Conservation (phyloP, 1,140 invertebrate species). For the Hypothenemus hampei region DNA sequence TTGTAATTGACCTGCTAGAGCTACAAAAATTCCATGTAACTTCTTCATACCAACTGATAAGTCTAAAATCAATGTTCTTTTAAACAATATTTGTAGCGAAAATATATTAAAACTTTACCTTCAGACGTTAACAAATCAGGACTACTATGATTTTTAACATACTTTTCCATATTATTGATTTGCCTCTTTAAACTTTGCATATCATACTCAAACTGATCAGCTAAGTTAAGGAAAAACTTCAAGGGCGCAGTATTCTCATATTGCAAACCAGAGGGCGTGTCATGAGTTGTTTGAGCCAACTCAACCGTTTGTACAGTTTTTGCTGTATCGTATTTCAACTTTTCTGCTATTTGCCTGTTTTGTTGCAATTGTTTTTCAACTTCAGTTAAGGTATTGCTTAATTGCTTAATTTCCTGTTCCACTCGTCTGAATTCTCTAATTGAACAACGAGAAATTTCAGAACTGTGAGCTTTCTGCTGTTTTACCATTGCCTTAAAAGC, state of each 20-base stretch:
- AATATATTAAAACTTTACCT: slow-evolving; percentile 47
- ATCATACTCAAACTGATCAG: slow-evolving; percentile 67
- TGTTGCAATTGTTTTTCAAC: slow-evolving; percentile 56
- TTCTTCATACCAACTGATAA: slow-evolving; percentile 67
- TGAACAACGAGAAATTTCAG: slow-evolving; percentile 67
- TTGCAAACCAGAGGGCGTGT: slow-evolving; percentile 68
- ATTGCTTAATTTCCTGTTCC: slow-evolving; percentile 37
- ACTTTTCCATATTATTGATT: slow-evolving; percentile 69
- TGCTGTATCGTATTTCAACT: slow-evolving; percentile 68
- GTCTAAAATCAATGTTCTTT: slow-evolving; percentile 46
- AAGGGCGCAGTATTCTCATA: slow-evolving; percentile 71
- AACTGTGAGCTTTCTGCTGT: slow-evolving; percentile 71
- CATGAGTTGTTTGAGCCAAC: slow-evolving; percentile 73
- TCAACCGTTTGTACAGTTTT: slow-evolving; percentile 69
- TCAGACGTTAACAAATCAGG: slow-evolving; percentile 62
- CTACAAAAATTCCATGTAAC: slow-evolving; percentile 79
- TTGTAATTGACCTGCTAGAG: slow-evolving; percentile 77
- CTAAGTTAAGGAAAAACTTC: slow-evolving; percentile 67
- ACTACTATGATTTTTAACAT: slow-evolving; percentile 63
- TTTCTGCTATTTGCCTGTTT: slow-evolving; percentile 61
- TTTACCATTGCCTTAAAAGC: slow-evolving; percentile 73
- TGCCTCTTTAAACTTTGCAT: slow-evolving; percentile 65
- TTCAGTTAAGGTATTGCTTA: slow-evolving; percentile 46
- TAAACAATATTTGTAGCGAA: no score
- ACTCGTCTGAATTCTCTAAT: slow-evolving; percentile 41